Evolutionary conservation across 2,888 invertebrate genomes (phyloP).

Genomic region (Pediacus dermestoides): DNA sequence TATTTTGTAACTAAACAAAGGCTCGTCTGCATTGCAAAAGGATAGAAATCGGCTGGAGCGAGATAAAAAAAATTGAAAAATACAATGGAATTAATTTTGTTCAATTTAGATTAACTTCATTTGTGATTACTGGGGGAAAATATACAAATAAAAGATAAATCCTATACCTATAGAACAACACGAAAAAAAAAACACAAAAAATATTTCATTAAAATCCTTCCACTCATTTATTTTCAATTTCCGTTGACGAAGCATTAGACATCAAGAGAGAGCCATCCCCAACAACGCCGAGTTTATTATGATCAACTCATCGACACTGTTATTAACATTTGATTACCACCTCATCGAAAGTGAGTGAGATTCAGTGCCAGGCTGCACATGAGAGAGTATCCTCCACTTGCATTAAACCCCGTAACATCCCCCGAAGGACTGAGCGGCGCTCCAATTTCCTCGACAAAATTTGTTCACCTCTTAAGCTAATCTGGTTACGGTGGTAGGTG

Average conservation of each 20-base stretch:
- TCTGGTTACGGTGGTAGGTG: no score
- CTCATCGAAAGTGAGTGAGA: conserved; percentile 5
- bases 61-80: conserved; percentile 32
- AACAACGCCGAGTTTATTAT: conserved; percentile 27
- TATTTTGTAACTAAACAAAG: conserved; percentile 24
- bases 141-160: conserved; percentile 42
- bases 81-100: conserved; percentile 51
- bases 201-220: conserved; percentile 51
- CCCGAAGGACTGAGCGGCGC: no score
- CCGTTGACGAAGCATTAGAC: conserved; percentile 24
- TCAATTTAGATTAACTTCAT: conserved; percentile 51
- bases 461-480: no score
- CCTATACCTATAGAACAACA: no score
- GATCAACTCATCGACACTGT: conserved; percentile 25
- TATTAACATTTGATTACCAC: conserved; percentile 31
- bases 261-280: no score
- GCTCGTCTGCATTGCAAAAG: conserved; percentile 3
- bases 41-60: conserved; percentile 20
- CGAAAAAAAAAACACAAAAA: conserved; percentile 37
- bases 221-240: conserved; percentile 45
- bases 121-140: conserved; percentile 44
- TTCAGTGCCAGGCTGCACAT: no score
- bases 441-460: no score
- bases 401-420: no score
- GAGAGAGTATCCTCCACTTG: no score